phyloP scores from a whole-genome alignment of 2,797 vertebrate species.

The Platalea minor region DNA sequence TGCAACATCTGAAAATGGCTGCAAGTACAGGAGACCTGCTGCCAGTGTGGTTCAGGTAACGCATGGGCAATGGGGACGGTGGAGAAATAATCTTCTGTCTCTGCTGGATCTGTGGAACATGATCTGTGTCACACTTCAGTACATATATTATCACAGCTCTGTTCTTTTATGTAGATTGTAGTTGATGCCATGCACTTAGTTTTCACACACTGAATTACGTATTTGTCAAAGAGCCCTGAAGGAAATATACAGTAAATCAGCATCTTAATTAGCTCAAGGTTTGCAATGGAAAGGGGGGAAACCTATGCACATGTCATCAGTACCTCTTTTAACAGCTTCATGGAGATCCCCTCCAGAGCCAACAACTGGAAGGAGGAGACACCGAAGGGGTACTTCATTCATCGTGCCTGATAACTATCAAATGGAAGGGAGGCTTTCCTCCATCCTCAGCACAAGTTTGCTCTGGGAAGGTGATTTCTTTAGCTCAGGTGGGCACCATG shows the following conservation, averaged over 20 bases:
- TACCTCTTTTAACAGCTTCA: neutral
- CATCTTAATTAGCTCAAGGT: neutral
- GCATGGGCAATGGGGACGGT: neutral
- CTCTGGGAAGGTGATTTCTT: neutral
- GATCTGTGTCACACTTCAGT: neutral
- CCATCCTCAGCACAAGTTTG: neutral
- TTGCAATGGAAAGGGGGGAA: neutral
- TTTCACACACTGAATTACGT: neutral
- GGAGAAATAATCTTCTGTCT: neutral
- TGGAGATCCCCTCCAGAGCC: neutral
- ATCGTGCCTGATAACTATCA: neutral
- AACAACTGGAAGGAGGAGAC: neutral
- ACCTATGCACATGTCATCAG: neutral
- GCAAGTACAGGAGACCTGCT: neutral
- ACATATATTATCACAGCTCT: neutral
- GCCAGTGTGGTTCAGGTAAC: neutral
- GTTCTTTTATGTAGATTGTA: neutral
- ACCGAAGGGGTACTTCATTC: neutral
- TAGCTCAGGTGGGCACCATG: neutral
- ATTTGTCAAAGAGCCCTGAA: neutral
- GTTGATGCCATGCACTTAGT: neutral
- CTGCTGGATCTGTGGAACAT: neutral
- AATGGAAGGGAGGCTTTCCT: neutral
- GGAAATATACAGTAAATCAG: neutral
- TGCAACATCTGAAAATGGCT: neutral